Conservation (phyloP, 2,888 invertebrate species). For the Nemurella pictetii region DNA sequence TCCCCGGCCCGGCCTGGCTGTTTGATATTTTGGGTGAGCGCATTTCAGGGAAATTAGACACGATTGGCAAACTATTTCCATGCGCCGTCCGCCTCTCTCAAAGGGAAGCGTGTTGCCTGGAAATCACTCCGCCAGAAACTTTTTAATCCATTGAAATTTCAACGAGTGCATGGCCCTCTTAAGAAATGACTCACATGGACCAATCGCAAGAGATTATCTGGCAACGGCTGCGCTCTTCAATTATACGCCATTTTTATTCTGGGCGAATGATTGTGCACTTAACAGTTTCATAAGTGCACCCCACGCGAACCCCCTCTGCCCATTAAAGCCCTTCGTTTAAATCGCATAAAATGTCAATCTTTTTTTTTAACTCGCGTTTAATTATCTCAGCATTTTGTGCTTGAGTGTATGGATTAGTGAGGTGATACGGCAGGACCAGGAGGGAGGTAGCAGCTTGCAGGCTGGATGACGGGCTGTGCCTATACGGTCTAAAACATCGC, state of each 20-base stretch:
- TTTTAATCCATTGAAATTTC: neutral
- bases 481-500: neutral
- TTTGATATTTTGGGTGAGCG: neutral
- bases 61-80: neutral
- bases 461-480: neutral
- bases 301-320: neutral
- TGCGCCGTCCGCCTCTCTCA: neutral
- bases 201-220: neutral
- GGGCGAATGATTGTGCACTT: constrained; percentile 1
- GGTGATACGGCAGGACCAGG: neutral
- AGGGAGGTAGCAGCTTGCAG: neutral
- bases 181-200: neutral
- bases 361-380: constrained; percentile 2
- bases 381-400: constrained; percentile 18
- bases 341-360: constrained; percentile 29
- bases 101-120: neutral
- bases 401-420: neutral
- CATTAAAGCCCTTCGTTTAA: constrained; percentile 3
- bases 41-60: neutral
- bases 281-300: neutral
- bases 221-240: constrained; percentile 3
- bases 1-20: neutral
- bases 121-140: neutral
- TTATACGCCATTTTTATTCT: neutral
- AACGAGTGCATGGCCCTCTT: neutral